These are phyloP conservation scores for Metopia argyrocephala DNA, from an alignment of 2,888 invertebrate genomes.

Conservation along the genomic window DNA sequence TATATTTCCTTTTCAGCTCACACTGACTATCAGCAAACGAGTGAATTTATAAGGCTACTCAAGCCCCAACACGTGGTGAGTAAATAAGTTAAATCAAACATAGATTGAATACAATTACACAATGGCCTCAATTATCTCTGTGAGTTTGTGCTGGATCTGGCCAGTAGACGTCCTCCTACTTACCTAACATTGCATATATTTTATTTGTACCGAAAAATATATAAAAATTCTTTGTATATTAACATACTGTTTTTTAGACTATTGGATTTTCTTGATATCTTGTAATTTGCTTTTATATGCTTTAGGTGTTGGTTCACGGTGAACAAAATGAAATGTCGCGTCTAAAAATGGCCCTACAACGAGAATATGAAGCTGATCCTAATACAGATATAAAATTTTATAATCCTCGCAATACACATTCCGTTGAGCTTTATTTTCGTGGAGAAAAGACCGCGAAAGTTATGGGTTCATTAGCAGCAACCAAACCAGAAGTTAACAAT, in stretches of 20 bases:
- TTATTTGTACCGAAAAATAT: too few species aligned
- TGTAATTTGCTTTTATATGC: background rate
- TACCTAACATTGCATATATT: too few species aligned
- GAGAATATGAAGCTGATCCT: slow-evolving; percentile 85
- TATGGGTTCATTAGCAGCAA: slow-evolving; percentile 94
- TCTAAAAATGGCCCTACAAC: slow-evolving; percentile 93
- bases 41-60: slow-evolving; percentile 95
- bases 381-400: slow-evolving; percentile 91
- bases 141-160: too few species aligned
- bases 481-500: slow-evolving; percentile 87
- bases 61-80: slow-evolving; percentile 96
- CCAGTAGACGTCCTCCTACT: too few species aligned
- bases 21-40: slow-evolving; percentile 86
- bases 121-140: too few species aligned
- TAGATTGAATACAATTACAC: too few species aligned
- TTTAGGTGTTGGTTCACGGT: slow-evolving; percentile 87
- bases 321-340: slow-evolving; percentile 99
- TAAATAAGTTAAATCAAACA: background rate
- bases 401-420: slow-evolving; percentile 97
- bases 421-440: slow-evolving; percentile 94
- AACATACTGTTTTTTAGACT: background rate
- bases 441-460: slow-evolving; percentile 99
- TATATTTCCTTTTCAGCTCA: slow-evolving; percentile 99
- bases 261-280: background rate
- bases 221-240: too few species aligned